A percentile compares a stretch with the other conserved stretches of the same genome.
These are phyloP conservation scores for Drosophila parthenogenetica DNA, from an alignment of 2,888 invertebrate species.

Conservation along the genomic window DNA sequence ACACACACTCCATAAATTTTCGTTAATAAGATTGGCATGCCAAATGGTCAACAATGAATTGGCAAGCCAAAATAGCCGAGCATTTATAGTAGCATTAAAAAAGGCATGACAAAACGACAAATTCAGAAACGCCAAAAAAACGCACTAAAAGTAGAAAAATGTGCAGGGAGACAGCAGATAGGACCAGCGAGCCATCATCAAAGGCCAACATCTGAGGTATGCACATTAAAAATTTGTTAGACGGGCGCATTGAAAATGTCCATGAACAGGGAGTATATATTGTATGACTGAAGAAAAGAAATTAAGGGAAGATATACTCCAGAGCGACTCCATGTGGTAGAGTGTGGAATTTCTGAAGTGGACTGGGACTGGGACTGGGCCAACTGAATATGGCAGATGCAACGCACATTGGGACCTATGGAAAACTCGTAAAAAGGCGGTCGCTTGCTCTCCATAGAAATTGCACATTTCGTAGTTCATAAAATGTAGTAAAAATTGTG, in stretches of 20 bases:
- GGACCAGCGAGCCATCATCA: constrained; percentile 54
- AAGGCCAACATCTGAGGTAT: constrained; percentile 69
- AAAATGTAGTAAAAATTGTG: constrained; percentile 45
- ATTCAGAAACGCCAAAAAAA: constrained; percentile 12
- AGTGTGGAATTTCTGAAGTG: constrained; percentile 73
- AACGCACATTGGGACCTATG: constrained; percentile 72
- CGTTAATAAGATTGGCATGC: constrained; percentile 16
- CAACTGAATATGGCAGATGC: constrained; percentile 65
- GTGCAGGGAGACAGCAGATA: neutral
- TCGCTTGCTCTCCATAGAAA: constrained; percentile 50
- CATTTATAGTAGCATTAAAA: constrained; percentile 30
- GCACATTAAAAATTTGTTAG: constrained; percentile 66
- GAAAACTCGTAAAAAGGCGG: constrained; percentile 69
- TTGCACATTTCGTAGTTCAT: constrained; percentile 80
- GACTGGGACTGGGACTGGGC: constrained; percentile 60
- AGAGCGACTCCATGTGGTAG: constrained; percentile 72
- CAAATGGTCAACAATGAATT: constrained; percentile 44
- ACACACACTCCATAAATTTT: constrained; percentile 1
- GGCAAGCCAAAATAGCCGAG: constrained; percentile 51
- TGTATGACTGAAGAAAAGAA: constrained; percentile 13
- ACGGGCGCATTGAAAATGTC: constrained; percentile 45
- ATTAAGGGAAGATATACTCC: constrained; percentile 47
- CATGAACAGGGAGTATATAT: constrained; percentile 23
- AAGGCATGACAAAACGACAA: constrained; percentile 44
- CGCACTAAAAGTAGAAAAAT: constrained; percentile 8